Evolutionary conservation across 2,797 vertebrate species (phyloP).

Genomic region (Gymnothorax javanicus): DNA sequence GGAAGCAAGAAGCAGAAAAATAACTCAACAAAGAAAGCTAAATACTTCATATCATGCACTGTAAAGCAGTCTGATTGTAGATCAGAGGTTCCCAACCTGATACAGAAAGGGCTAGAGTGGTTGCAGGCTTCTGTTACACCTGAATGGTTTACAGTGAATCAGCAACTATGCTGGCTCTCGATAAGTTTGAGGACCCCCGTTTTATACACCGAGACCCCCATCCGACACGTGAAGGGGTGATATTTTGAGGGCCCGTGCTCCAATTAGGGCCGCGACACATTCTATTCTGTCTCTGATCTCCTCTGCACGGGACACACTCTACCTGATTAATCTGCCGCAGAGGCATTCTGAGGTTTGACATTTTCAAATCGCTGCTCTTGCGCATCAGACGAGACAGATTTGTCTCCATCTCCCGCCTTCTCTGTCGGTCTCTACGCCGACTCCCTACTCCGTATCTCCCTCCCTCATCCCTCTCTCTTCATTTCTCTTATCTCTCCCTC

Average conservation of each 20-base stretch:
- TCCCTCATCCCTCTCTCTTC: not conserved
- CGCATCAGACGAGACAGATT: not conserved
- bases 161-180: too few relatives aligned
- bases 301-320: not conserved
- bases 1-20: conserved; percentile 40
- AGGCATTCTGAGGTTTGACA: not conserved
- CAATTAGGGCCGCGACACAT: not conserved
- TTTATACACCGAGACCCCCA: too few relatives aligned
- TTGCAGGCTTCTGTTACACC: too few relatives aligned
- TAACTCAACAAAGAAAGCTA: not conserved
- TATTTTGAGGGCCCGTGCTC: not conserved
- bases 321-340: not conserved
- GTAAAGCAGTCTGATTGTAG: not conserved
- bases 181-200: too few relatives aligned
- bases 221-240: too few relatives aligned
- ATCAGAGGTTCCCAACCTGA: too few relatives aligned
- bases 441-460: not conserved
- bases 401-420: not conserved
- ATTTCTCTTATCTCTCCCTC: too few relatives aligned
- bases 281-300: not conserved
- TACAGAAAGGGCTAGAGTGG: too few relatives aligned
- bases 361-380: not conserved
- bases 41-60: not conserved
- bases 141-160: too few relatives aligned
- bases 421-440: not conserved